These are phyloP conservation scores for Daboia siamensis DNA, from an alignment of 2,113 vertebrate genomes.

Conservation along the genomic window DNA sequence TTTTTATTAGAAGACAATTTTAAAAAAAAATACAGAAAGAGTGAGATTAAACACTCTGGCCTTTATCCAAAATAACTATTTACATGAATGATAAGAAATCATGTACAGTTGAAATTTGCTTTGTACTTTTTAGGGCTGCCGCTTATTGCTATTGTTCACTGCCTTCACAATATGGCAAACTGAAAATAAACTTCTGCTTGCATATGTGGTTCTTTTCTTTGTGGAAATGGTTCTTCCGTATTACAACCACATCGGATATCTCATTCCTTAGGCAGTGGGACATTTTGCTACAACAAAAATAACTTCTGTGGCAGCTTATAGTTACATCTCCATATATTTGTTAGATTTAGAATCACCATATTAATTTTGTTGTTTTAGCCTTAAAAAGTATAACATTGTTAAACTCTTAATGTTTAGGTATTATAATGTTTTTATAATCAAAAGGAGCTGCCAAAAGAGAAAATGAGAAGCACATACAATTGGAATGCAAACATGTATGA, in stretches of 20 bases:
- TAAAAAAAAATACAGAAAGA: neutral
- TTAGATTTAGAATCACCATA: neutral
- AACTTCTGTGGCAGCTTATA: neutral
- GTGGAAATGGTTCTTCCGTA: neutral
- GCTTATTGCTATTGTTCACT: neutral
- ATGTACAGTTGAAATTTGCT: neutral
- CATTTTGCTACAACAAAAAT: neutral
- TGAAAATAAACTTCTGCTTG: neutral
- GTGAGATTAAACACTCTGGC: constrained; percentile 2
- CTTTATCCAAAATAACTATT: constrained; percentile 1
- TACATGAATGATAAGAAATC: neutral
- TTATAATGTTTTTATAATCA: neutral
- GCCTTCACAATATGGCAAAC: neutral
- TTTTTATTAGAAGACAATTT: neutral
- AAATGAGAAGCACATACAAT: constrained; percentile 47
- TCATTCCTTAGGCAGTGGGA: neutral
- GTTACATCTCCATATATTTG: neutral
- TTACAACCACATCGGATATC: neutral
- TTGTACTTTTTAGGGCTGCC: constrained; percentile 11
- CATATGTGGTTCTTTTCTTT: neutral
- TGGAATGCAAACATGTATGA: constrained; percentile 1
- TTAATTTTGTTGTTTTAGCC: neutral
- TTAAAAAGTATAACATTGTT: neutral
- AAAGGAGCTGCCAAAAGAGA: neutral
- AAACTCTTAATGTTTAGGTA: neutral